Conservation (phyloP, 2,113 vertebrate genomes). For the Aphelocoma coerulescens region DNA sequence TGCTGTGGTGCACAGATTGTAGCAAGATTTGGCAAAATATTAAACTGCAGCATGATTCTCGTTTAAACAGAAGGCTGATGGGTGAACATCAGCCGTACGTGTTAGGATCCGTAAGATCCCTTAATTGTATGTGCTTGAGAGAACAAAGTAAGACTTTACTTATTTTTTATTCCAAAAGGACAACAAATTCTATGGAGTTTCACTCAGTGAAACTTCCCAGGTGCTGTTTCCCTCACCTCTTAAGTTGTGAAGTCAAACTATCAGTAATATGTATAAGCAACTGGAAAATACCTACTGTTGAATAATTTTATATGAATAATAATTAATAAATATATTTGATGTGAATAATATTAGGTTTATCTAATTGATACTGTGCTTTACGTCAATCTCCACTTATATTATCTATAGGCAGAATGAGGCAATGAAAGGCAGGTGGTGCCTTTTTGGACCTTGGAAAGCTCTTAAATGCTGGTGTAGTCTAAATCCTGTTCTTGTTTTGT, state of each 20-base stretch:
- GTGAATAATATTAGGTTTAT: background rate
- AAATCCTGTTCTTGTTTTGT: background rate
- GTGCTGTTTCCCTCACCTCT: background rate
- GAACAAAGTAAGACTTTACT: background rate
- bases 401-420: background rate
- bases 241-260: background rate
- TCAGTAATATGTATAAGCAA: background rate
- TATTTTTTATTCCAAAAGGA: background rate
- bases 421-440: background rate
- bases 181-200: background rate
- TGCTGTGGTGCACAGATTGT: background rate
- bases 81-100: fast-evolving
- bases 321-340: background rate
- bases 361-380: background rate
- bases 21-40: background rate
- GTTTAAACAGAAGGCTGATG: background rate
- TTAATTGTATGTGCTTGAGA: background rate
- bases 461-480: background rate
- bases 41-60: fast-evolving
- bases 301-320: background rate
- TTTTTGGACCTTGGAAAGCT: background rate
- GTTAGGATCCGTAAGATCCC: background rate
- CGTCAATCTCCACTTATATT: background rate
- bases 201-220: background rate
- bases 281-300: background rate